phyloP scores from a whole-genome alignment of 2,113 vertebrate genomes.

The Mesocricetus auratus region DNA sequence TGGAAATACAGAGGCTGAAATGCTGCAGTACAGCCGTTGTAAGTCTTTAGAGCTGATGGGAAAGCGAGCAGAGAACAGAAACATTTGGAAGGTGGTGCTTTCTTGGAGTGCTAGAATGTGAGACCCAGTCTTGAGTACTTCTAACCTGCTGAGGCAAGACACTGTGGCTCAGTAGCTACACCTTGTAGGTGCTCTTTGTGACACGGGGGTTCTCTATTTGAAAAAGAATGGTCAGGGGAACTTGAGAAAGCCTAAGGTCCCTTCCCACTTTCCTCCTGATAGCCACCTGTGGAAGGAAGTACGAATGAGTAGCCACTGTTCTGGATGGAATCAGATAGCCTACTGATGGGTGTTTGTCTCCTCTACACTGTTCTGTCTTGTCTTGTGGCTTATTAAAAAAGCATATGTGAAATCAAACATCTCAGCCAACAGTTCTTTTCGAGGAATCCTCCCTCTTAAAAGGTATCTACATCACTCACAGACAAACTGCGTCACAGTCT shows the following conservation, averaged over 20 bases:
- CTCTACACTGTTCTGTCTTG: background rate
- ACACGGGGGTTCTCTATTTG: background rate
- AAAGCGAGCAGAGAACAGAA: background rate
- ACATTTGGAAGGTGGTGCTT: background rate
- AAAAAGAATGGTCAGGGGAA: background rate
- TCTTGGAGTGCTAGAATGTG: background rate
- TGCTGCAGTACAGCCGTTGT: background rate
- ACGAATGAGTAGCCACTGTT: background rate
- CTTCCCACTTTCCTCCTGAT: background rate
- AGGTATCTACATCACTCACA: background rate
- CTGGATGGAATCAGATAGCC: background rate
- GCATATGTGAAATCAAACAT: background rate
- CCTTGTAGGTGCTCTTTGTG: background rate
- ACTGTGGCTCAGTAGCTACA: background rate
- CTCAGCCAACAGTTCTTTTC: background rate
- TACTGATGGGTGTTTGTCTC: background rate
- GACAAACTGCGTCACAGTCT: background rate
- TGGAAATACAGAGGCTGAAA: conserved; percentile 1
- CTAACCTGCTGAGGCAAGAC: background rate
- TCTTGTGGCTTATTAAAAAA: background rate
- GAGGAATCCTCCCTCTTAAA: background rate
- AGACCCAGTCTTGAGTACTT: background rate
- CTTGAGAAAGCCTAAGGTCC: background rate
- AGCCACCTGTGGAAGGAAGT: background rate
- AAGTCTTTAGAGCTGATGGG: background rate